These are phyloP conservation scores for Leucoraja ocellata DNA, from an alignment of 2,797 vertebrate species.

Conservation along the genomic window DNA sequence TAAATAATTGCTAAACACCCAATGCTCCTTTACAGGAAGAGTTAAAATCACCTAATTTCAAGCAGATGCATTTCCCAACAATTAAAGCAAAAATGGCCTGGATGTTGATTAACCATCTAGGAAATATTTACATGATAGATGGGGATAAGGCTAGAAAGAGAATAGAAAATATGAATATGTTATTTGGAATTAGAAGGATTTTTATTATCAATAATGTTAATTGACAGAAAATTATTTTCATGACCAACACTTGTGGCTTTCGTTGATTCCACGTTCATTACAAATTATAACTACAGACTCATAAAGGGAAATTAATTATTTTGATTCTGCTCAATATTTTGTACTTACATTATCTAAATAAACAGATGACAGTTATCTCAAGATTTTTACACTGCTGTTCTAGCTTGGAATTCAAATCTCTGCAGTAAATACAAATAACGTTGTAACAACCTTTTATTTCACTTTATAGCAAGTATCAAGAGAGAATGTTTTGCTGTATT, in stretches of 20 bases:
- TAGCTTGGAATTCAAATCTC: not conserved
- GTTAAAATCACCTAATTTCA: not conserved
- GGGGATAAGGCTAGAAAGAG: not conserved
- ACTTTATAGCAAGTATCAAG: not conserved
- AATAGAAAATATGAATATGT: not conserved
- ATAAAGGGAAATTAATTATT: not conserved
- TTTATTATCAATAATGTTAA: not conserved
- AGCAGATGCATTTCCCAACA: not conserved
- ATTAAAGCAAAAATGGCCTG: not conserved
- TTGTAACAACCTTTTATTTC: not conserved
- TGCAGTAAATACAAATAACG: not conserved
- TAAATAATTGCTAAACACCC: not conserved
- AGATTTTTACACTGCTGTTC: not conserved
- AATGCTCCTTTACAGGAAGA: not conserved
- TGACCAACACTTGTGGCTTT: not conserved
- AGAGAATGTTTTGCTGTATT: not conserved
- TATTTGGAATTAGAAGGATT: not conserved
- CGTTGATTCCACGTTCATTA: not conserved
- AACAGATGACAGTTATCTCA: not conserved
- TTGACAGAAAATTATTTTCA: not conserved
- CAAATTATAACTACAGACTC: not conserved
- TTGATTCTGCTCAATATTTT: conserved; percentile 15
- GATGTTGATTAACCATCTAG: not conserved
- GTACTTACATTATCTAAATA: not conserved
- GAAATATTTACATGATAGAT: not conserved